Evolutionary conservation across 2,888 invertebrate genomes (phyloP), one percentile per base, ranked within the genome.

Genomic region (Diplolepis rosae): DNA sequence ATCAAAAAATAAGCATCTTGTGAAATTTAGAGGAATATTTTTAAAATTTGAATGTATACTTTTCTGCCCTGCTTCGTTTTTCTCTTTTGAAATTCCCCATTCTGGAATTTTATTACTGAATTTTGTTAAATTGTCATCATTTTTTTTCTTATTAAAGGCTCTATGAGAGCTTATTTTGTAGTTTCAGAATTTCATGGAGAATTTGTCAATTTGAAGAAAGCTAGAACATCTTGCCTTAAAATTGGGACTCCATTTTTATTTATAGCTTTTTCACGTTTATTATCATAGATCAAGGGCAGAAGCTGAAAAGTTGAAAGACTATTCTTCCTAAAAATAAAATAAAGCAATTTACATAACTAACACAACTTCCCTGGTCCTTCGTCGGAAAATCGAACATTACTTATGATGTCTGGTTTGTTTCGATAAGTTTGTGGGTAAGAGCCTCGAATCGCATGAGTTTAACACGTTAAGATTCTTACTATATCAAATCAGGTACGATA

Each of bases 121-220:
- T 56, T n/a, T n/a, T n/a, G n/a, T n/a, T n/a, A n/a, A n/a, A n/a
- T n/a, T n/a, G n/a, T n/a, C n/a, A n/a, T n/a, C n/a, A n/a, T n/a
- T n/a, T n/a, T n/a, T n/a, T n/a, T n/a, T n/a, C n/a, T n/a, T n/a
- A n/a, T n/a, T n/a, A n/a, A n/a, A n/a, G n/a, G n/a, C n/a, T n/a
- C n/a, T n/a, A n/a, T n/a, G n/a, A n/a, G 9, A 9, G 18, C 7
- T 45, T 39, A 39, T n/a, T 4, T 39, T 39, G 4, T 18, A 45
- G 18, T 18, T 7, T 7, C 0, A 18, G n/a, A 15, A 45, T 24
- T 61, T 35, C n/a, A 9, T 13, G 22, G 56, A 32, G 22, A 35
- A 30, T 7, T 56, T 18, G 11, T 54, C 18, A 30, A 32, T 61
- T 61, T 61, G n/a, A 61, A 39, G 39, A 61, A 61, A 39, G n/a